phyloP scores from a whole-genome alignment of 1,140 invertebrate species.

The Ceratina japonica region DNA sequence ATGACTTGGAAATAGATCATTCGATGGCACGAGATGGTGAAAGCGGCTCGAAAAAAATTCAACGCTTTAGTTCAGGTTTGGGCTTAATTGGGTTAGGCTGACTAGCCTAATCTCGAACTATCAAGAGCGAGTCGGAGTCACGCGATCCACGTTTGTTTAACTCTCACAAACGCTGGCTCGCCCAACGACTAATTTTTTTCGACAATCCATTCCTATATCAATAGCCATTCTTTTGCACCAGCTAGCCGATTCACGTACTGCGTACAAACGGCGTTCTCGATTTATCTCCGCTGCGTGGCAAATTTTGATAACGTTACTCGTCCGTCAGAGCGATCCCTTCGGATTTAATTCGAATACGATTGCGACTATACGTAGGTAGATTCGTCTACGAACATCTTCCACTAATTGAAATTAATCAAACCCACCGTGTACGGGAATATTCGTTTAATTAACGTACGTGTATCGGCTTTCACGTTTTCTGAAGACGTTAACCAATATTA shows the following conservation, averaged over 20 bases:
- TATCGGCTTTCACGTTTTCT: neutral
- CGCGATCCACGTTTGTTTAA: slow-evolving; percentile 54
- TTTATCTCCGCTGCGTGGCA: neutral
- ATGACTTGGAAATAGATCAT: neutral
- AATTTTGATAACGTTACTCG: slow-evolving; percentile 2
- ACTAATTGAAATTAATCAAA: neutral
- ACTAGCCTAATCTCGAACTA: slow-evolving; percentile 61
- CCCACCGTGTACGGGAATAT: neutral
- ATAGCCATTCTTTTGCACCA: no score
- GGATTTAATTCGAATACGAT: neutral
- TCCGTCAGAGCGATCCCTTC: neutral
- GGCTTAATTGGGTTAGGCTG: slow-evolving; percentile 66
- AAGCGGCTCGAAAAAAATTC: slow-evolving; percentile 42
- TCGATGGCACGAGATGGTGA: neutral
- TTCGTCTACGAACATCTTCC: neutral
- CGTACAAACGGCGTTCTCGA: neutral
- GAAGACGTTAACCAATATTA: no score
- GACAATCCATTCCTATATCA: no score
- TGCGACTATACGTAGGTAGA: neutral
- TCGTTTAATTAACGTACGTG: neutral
- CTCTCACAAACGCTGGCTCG: neutral
- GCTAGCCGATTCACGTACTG: neutral
- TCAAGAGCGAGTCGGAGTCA: slow-evolving; percentile 55
- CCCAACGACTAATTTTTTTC: no score
- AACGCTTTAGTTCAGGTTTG: slow-evolving; percentile 31